Base-by-base conservation (phyloP, 2,797 vertebrate species). In the Australoheros facetus region DNA sequence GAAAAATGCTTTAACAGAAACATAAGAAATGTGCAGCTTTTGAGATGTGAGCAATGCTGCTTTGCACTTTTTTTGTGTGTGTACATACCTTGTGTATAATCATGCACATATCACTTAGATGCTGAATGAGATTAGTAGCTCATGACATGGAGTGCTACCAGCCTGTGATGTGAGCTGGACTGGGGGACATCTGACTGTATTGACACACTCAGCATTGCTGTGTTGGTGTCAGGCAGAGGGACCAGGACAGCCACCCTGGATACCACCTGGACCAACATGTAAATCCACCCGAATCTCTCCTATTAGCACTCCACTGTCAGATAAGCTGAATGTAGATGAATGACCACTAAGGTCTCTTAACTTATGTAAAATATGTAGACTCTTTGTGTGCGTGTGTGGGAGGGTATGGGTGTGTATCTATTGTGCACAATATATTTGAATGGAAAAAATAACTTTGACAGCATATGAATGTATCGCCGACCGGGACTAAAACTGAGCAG, bases 171-270 rank as follows among this genome's bases (percentile, higher is more conserved):
- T 85, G 75, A 88, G 89, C 88, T 89, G 90, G 85, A 87, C 85
- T 57, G 82, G 87, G 0, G 69, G 69, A 79, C n/a, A 73, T 91
- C 90, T 60, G 66, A 83, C 74, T 89, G 89, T 80, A 91, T 62
- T 90, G 64, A 88, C 87, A 88, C 87, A 66, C 58, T 58, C 56
- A 3, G 70, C 21, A 45, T n/a, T 58, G 60, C 73, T 77, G 81
- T 87, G 84, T 73, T 83, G 79, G 78, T 86, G 77, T 77, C 85
- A 81, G 88, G 77, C 82, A 73, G 17, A 88, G 90, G 77, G 79
- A 82, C 87, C 92, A 90, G 93, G 92, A 84, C 91, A 89, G 78
- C 92, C 91, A 92, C 55, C 87, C 92, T 93, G 92, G 89, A 78
- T 21, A 66, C 90, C 89, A 79, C 88, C 87, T 84, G 87, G 48